Conservation (phyloP, 2,888 invertebrate genomes). For the Acleris sparsana region DNA sequence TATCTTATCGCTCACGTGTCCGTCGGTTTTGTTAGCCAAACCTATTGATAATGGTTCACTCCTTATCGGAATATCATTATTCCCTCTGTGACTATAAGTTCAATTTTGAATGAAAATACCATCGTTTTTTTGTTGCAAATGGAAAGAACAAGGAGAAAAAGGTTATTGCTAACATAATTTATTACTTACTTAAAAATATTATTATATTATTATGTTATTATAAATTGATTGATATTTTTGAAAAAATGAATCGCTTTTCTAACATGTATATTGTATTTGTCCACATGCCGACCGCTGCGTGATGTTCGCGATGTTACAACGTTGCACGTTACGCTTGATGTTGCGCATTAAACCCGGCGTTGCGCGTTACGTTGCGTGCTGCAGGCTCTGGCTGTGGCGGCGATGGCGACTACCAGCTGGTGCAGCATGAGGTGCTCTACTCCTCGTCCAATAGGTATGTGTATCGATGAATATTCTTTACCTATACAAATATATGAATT, state of each 20-base stretch:
- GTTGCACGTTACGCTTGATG: constrained; percentile 8
- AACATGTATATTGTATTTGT: constrained; percentile 54
- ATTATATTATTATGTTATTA: background rate
- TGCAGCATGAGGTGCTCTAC: constrained; percentile 98
- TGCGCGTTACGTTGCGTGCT: constrained; percentile 35
- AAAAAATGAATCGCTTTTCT: constrained; percentile 41
- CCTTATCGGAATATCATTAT: constrained; percentile 10
- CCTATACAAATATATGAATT: too few species aligned
- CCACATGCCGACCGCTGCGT: constrained; percentile 56
- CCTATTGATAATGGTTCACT: constrained; percentile 25
- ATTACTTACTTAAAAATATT: too few species aligned
- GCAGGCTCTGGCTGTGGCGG: constrained; percentile 92
- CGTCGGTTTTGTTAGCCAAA: background rate
- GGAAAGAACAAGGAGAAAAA: background rate
- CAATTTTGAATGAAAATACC: constrained; percentile 5
- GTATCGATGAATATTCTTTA: too few species aligned
- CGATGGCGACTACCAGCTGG: constrained; percentile 99
- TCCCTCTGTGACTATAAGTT: constrained; percentile 4
- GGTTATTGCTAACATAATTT: too few species aligned
- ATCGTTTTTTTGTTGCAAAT: constrained; percentile 6
- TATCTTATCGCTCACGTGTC: constrained; percentile 27
- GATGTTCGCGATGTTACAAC: constrained; percentile 30
- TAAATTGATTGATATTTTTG: background rate
- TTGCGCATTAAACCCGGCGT: constrained; percentile 36
- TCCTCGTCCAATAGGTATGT: constrained; percentile 96